Evolutionary conservation across 2,888 invertebrate species (phyloP).

Genomic region (Nephrotoma appendiculata): DNA sequence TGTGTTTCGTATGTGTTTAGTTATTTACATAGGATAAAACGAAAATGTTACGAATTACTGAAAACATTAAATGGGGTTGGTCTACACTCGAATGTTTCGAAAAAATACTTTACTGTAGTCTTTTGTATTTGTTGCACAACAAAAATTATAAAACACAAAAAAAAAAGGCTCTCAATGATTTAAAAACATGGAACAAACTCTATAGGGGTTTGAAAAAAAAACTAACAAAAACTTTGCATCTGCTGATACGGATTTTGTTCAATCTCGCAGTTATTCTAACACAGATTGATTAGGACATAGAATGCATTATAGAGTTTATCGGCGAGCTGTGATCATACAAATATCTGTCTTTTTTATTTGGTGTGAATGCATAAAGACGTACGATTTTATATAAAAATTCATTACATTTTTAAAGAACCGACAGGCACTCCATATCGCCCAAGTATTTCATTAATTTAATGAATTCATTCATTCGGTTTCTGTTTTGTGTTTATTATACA

Average conservation of each 20-base stretch:
- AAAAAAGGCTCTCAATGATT: slow-evolving; percentile 1
- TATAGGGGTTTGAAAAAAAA: background rate
- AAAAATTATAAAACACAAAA: background rate
- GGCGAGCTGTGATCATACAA: background rate
- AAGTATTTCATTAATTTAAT: background rate
- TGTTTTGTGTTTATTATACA: background rate
- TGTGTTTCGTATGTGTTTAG: background rate
- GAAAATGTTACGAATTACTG: background rate
- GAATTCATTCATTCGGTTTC: background rate
- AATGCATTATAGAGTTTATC: background rate
- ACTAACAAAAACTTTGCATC: background rate
- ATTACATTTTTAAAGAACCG: background rate
- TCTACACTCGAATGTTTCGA: background rate
- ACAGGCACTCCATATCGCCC: background rate
- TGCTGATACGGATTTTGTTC: background rate
- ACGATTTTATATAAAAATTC: too few species aligned
- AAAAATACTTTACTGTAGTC: background rate
- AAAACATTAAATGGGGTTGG: background rate
- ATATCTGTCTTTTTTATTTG: background rate
- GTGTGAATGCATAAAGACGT: background rate
- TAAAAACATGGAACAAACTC: background rate
- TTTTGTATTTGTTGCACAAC: slow-evolving; percentile 1
- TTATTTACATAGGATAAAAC: background rate
- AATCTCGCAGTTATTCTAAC: background rate
- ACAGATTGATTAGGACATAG: background rate